Evolutionary conservation across 2,113 vertebrate species (phyloP).

Genomic region (Dasyprocta punctata): DNA sequence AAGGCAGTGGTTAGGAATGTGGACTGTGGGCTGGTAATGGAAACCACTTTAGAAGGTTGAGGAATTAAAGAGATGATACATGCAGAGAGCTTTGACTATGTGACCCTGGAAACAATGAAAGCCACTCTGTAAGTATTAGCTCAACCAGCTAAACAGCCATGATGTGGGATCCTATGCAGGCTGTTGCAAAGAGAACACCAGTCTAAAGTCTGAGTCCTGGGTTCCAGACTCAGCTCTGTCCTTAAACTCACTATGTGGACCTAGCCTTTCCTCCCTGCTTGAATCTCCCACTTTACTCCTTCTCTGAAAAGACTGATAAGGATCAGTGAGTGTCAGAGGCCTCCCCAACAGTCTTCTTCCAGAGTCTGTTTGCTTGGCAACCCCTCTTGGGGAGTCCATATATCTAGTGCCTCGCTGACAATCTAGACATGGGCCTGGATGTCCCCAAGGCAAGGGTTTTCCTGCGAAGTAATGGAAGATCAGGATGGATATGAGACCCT

Average conservation of each 20-base stretch:
- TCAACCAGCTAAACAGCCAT: background rate
- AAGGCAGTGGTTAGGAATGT: background rate
- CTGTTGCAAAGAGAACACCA: background rate
- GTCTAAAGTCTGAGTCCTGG: background rate
- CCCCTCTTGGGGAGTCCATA: background rate
- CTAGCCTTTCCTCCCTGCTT: too few relatives aligned
- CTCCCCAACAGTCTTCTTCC: background rate
- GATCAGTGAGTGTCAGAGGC: background rate
- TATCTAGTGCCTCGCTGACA: background rate
- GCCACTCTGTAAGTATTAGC: background rate
- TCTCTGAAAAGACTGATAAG: background rate
- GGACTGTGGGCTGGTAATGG: background rate
- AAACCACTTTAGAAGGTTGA: background rate
- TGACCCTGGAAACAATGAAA: background rate
- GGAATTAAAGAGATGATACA: background rate
- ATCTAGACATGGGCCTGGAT: background rate
- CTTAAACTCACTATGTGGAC: background rate
- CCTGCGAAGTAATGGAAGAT: background rate
- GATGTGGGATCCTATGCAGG: fast-evolving
- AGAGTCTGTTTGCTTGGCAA: slow-evolving; percentile 23
- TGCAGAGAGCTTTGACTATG: background rate
- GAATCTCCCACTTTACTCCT: background rate
- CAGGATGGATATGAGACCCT: background rate
- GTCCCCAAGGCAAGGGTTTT: background rate
- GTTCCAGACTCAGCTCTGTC: background rate